phyloP scores from a whole-genome alignment of 2,113 vertebrate genomes.

The Hystrix brachyura region DNA sequence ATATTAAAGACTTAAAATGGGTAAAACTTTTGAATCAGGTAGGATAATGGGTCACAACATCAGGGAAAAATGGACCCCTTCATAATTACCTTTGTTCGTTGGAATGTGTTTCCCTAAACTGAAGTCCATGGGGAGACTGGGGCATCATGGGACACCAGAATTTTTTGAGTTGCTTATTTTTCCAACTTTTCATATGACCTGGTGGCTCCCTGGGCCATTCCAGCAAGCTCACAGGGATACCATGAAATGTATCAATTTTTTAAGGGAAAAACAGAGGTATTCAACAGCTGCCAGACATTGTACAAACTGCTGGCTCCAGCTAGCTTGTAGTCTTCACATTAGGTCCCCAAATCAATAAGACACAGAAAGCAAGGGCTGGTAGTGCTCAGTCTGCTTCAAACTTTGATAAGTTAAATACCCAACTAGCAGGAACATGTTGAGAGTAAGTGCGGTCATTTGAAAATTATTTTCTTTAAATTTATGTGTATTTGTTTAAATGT shows the following conservation, averaged over 20 bases:
- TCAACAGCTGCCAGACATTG: neutral
- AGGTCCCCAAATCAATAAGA: neutral
- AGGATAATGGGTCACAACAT: neutral
- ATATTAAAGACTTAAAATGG: neutral
- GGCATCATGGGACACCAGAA: neutral
- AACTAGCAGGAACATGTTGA: neutral
- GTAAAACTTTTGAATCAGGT: neutral
- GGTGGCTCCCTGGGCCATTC: neutral
- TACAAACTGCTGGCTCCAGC: neutral
- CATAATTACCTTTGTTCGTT: neutral
- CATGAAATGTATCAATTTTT: constrained; percentile 2
- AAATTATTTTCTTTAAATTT: neutral
- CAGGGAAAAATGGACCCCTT: neutral
- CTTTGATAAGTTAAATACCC: neutral
- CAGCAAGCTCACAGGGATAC: neutral
- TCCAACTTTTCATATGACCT: neutral
- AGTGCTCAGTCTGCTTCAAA: neutral
- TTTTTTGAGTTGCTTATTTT: neutral
- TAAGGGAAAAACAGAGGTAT: neutral
- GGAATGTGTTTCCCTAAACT: neutral
- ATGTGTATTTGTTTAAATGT: constrained; percentile 20
- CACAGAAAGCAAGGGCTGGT: neutral
- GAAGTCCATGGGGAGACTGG: neutral
- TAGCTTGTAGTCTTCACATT: neutral
- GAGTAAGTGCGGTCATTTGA: neutral